Evolutionary conservation across 1,140 invertebrate genomes (phyloP), one percentile per base, ranked within the genome.

Genomic region (Trichonephila clavata): DNA sequence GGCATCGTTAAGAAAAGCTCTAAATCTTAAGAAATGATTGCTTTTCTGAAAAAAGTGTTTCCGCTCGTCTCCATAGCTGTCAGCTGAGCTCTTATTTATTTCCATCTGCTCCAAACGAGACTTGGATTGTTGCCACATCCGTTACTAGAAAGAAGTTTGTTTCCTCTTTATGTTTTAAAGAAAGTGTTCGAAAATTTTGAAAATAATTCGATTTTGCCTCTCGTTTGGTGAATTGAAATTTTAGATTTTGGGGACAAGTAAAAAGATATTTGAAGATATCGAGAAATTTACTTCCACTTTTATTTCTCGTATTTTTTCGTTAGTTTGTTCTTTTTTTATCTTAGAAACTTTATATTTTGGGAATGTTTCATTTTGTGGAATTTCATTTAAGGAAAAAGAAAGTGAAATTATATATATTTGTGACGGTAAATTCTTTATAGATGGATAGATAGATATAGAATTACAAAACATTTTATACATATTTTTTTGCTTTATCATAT

Each of bases 71-170:
- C 21, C n/a, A 13, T 24, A 84, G 43, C 84, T 86, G 84, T 86
- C 84, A 86, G 14, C 84, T 24, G 60, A 20, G 24, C 13, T 32
- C 27, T 86, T 86, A 86, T 86, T 86, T 86, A 86, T 86, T 63
- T 18, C 18, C 81, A 57, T 21, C 21, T 50, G 18, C 14, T 3
- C 6, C 60, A 63, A 20, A 86, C 18, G 60, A 86, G 60, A 63
- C 20, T 61, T 86, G 84, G 84, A 86, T 60, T 60, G 59, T 39
- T 86, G 84, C 84, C 84, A 86, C 16, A 63, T 86, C 21, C 84
- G 57, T 1, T 57, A 0, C n/a, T 2, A 86, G 43, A 61, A 86
- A 61, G 20, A 50, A 50, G 50, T 50, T 50, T 7, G 61, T 61
- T 63, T 24, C 24, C n/a, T 86, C 59, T 63, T 65, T 86, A 14